Percentiles rank a stretch among this genome's conserved stretches.
These are phyloP conservation scores for Drosophila percnosoma DNA, from an alignment of 2,888 invertebrate genomes.

Conservation along the genomic window DNA sequence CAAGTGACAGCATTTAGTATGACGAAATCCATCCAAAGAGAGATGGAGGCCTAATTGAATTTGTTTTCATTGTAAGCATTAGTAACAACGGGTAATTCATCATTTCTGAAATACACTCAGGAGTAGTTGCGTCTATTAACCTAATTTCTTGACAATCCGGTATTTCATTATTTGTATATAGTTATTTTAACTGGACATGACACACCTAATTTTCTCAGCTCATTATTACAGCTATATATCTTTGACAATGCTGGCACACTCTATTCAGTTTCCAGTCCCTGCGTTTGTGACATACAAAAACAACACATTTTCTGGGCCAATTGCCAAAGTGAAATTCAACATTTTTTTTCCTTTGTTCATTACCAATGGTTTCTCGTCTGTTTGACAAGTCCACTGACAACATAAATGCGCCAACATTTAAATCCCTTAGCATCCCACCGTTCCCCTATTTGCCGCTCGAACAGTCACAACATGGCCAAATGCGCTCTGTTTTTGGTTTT, in stretches of 20 bases:
- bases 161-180: constrained; percentile 7
- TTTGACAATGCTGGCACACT: constrained; percentile 1
- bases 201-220: constrained; percentile 40
- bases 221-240: constrained; percentile 4
- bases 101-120: neutral
- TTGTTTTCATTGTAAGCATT: neutral
- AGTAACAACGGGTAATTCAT: neutral
- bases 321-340: constrained; percentile 62
- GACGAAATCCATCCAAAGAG: neutral
- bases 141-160: constrained; percentile 16
- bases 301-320: constrained; percentile 56
- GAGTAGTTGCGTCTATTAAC: constrained; percentile 2
- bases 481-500: constrained; percentile 36
- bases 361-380: constrained; percentile 47
- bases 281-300: constrained; percentile 24
- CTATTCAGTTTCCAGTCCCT: constrained; percentile 17
- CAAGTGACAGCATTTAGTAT: constrained; percentile 12
- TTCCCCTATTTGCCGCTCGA: constrained; percentile 1
- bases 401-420: constrained; percentile 72
- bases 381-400: constrained; percentile 70
- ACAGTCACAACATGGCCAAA: constrained; percentile 52
- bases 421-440: constrained; percentile 31
- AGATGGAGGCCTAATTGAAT: neutral
- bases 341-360: constrained; percentile 45
- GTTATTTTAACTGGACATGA: constrained; percentile 31